These are phyloP conservation scores for Apis mellifera DNA, from an alignment of 1,140 invertebrate species.

Conservation along the genomic window DNA sequence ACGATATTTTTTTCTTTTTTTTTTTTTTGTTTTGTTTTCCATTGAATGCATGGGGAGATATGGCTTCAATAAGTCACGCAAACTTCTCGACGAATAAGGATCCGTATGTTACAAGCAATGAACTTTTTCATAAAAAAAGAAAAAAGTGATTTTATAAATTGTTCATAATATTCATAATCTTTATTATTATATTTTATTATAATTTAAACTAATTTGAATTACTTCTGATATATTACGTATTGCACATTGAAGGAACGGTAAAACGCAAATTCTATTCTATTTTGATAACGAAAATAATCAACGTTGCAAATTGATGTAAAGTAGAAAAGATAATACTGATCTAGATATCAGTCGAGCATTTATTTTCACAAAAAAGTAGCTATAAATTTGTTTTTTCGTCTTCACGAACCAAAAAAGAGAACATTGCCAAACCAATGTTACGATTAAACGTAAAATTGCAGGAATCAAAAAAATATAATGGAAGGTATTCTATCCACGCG, in stretches of 20 bases:
- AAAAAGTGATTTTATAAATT: conserved; percentile 3
- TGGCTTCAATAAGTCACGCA: conserved; percentile 37
- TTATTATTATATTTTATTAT: not conserved
- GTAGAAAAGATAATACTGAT: not conserved
- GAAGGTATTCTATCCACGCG: conserved; percentile 1
- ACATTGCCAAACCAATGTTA: not conserved
- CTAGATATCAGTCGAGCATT: conserved; percentile 12
- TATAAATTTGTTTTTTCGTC: conserved; percentile 13
- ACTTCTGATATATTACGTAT: not conserved
- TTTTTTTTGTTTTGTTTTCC: conserved; percentile 2
- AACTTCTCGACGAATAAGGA: conserved; percentile 17
- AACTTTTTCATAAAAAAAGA: not conserved
- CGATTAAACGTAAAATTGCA: conserved; percentile 11
- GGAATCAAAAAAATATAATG: conserved; percentile 33
- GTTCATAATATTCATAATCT: not conserved
- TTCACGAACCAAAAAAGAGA: not conserved
- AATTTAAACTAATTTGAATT: too few relatives aligned
- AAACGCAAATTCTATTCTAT: not conserved
- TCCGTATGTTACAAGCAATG: not conserved
- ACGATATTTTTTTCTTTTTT: not conserved
- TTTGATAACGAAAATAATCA: conserved; percentile 27
- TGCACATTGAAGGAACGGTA: not conserved
- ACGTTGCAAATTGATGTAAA: not conserved
- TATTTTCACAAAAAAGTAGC: not conserved
- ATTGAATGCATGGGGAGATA: conserved; percentile 34